These are phyloP conservation scores for Poeciliopsis prolifica DNA, from an alignment of 2,113 vertebrate genomes.

Conservation along the genomic window DNA sequence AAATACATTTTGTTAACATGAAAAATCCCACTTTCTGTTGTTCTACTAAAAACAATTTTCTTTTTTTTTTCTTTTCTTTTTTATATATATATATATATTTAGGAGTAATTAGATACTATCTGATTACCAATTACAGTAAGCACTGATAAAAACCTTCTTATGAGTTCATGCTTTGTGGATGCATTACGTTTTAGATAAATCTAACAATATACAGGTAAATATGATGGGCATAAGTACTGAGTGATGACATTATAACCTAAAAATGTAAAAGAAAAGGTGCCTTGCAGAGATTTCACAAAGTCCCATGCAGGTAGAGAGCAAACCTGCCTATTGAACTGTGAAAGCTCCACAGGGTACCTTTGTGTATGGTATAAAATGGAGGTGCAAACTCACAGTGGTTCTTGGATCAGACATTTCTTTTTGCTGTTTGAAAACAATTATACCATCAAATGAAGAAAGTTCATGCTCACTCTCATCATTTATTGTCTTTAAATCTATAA, in stretches of 20 bases:
- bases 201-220: not conserved
- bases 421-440: slow-evolving; percentile 1
- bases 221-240: slow-evolving; percentile 18
- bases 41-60: too few relatives aligned
- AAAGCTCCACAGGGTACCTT: slow-evolving; percentile 44
- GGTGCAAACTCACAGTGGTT: slow-evolving; percentile 51
- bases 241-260: slow-evolving; percentile 9
- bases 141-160: not conserved
- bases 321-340: not conserved
- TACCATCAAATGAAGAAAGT: slow-evolving; percentile 1
- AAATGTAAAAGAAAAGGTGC: slow-evolving; percentile 43
- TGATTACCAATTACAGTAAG: not conserved
- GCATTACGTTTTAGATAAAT: too few relatives aligned
- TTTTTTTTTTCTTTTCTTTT: not conserved
- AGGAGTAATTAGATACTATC: not conserved
- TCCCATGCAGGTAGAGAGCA: not conserved
- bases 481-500: not conserved
- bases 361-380: slow-evolving; percentile 37
- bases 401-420: slow-evolving; percentile 17
- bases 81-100: too few relatives aligned
- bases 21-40: not conserved
- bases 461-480: not conserved
- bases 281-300: slow-evolving; percentile 37
- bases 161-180: not conserved
- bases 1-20: too few relatives aligned